Conservation (phyloP, 2,797 vertebrate species). For the Agapornis canus region DNA sequence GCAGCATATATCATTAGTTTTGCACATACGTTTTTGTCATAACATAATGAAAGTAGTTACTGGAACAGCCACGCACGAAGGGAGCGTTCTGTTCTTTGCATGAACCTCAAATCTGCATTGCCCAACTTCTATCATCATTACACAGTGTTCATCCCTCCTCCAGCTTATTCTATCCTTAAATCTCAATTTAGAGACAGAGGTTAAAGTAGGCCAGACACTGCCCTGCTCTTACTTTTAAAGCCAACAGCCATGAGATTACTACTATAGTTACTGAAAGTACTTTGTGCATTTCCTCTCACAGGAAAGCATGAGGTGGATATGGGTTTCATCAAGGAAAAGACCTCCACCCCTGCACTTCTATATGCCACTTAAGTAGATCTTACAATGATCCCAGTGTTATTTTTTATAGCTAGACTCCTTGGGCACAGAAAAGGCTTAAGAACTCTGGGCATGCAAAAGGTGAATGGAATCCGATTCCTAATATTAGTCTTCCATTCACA, state of each 20-base stretch:
- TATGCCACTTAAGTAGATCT: neutral
- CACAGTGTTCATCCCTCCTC: neutral
- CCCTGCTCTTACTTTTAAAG: neutral
- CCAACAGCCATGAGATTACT: neutral
- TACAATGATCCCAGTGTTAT: accelerated
- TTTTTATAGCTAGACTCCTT: neutral
- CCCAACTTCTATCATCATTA: neutral
- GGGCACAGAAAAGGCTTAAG: neutral
- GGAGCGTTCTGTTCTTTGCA: neutral
- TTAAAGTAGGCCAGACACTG: neutral
- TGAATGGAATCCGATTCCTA: neutral
- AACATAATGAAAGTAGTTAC: constrained; percentile 2
- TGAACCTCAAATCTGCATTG: neutral
- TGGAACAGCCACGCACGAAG: neutral
- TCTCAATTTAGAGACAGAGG: neutral
- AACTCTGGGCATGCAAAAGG: neutral
- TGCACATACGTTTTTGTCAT: constrained; percentile 12
- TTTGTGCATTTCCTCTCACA: neutral
- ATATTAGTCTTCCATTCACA: neutral
- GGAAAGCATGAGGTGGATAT: neutral
- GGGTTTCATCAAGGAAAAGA: neutral
- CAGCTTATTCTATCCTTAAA: neutral
- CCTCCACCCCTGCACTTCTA: neutral
- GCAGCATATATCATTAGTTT: neutral
- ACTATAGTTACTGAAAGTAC: neutral